A percentile compares a stretch with the other conserved stretches of the same genome.
Conservation (phyloP, 2,797 vertebrate species). For the Enteromius unitaeniatus region DNA sequence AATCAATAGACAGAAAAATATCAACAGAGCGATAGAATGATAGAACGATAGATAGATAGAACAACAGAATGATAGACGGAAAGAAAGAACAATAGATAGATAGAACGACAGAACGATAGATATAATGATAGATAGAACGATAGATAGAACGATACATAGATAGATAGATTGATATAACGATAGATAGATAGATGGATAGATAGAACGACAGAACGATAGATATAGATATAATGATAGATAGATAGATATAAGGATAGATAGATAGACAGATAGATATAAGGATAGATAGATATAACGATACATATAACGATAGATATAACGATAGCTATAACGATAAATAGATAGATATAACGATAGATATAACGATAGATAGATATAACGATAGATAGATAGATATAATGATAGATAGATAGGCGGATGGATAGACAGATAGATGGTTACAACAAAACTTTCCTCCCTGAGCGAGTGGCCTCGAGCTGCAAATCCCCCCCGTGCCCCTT, state of each 20-base stretch:
- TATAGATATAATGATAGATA: no score
- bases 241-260: neutral
- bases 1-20: no score
- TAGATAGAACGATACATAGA: neutral
- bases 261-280: neutral
- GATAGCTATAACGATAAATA: neutral
- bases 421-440: neutral
- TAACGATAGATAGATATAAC: neutral
- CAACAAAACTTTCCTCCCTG: neutral
- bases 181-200: neutral
- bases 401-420: neutral
- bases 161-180: neutral
- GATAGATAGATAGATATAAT: neutral
- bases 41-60: neutral
- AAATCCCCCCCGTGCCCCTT: slow-evolving; percentile 33
- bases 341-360: neutral
- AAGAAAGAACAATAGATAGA: neutral
- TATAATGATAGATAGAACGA: neutral
- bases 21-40: neutral
- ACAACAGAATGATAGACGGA: accelerated
- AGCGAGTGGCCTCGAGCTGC: slow-evolving; percentile 12
- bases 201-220: neutral
- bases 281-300: neutral
- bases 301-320: neutral
- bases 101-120: neutral